These are phyloP conservation scores for Zophobas atratus DNA, from an alignment of 1,140 invertebrate genomes.

Conservation along the genomic window DNA sequence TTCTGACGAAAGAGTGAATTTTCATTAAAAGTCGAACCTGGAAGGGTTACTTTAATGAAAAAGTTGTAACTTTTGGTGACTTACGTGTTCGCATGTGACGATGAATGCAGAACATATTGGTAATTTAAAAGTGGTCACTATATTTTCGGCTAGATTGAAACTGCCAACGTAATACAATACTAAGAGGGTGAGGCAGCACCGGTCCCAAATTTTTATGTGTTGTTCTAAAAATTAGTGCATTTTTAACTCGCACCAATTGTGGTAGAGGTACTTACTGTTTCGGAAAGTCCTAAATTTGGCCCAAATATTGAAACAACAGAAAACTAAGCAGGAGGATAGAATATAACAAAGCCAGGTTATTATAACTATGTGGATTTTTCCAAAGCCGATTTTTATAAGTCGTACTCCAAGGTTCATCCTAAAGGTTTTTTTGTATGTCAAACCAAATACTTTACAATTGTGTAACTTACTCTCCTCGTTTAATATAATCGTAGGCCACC, in stretches of 20 bases:
- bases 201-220: slow-evolving; percentile 14
- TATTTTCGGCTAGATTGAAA: neutral
- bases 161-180: neutral
- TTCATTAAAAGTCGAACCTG: slow-evolving; percentile 89
- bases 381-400: slow-evolving; percentile 13
- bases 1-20: slow-evolving; percentile 83
- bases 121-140: slow-evolving; percentile 12
- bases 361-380: slow-evolving; percentile 7
- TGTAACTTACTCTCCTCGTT: slow-evolving; percentile 13
- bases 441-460: too few species aligned
- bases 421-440: neutral
- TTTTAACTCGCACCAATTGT: too few species aligned
- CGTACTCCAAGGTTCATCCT: neutral
- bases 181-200: neutral
- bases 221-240: neutral
- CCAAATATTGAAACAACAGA: slow-evolving; percentile 18
- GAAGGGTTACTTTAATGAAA: slow-evolving; percentile 51
- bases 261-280: neutral
- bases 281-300: slow-evolving; percentile 10
- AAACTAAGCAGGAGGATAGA: neutral
- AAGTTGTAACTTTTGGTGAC: neutral
- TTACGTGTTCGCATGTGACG: slow-evolving; percentile 9
- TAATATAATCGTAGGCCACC: slow-evolving; percentile 20
- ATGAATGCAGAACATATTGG: neutral
- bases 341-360: slow-evolving; percentile 19